Percentiles rank a stretch among this genome's conserved stretches.
phyloP scores from a whole-genome alignment of 2,797 vertebrate genomes.

The Apogon hyalosoma region DNA sequence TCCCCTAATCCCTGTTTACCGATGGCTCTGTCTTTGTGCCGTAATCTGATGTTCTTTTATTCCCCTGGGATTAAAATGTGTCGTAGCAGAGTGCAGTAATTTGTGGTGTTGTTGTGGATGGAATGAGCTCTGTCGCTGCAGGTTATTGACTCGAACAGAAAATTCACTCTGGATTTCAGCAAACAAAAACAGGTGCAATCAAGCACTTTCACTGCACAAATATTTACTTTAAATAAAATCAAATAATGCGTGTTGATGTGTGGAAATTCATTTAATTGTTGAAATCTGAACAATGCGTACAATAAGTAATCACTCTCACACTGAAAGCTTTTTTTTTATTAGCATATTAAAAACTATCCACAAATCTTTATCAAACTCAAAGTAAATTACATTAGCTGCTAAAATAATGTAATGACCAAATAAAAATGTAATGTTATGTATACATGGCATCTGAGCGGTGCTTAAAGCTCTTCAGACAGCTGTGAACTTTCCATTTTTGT shows the following conservation, averaged over 20 bases:
- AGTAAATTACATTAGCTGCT: background rate
- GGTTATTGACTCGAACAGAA: slow-evolving; percentile 51
- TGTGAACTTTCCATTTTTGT: slow-evolving; percentile 61
- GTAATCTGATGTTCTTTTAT: slow-evolving; percentile 85
- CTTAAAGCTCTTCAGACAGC: slow-evolving; percentile 41
- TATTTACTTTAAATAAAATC: slow-evolving; percentile 47
- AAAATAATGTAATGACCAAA: background rate
- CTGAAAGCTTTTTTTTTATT: background rate
- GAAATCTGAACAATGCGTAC: background rate
- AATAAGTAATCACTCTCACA: background rate
- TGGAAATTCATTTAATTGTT: slow-evolving; percentile 27
- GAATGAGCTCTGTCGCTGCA: slow-evolving; percentile 14
- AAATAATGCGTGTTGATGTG: slow-evolving; percentile 27
- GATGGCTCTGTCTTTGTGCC: slow-evolving; percentile 70
- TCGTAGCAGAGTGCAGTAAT: slow-evolving; percentile 57
- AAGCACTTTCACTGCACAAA: slow-evolving; percentile 42
- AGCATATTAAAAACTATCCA: slow-evolving; percentile 1
- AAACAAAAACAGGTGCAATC: slow-evolving; percentile 59
- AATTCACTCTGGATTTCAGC: slow-evolving; percentile 43
- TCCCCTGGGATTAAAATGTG: slow-evolving; percentile 72
- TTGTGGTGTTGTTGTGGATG: slow-evolving; percentile 66
- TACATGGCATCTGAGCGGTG: background rate
- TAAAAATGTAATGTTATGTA: slow-evolving; percentile 2
- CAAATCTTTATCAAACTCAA: background rate
- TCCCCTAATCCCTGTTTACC: slow-evolving; percentile 81